These are phyloP conservation scores for Drosophila nr. perissopoda DNA, from an alignment of 2,888 invertebrate species.

Conservation along the genomic window DNA sequence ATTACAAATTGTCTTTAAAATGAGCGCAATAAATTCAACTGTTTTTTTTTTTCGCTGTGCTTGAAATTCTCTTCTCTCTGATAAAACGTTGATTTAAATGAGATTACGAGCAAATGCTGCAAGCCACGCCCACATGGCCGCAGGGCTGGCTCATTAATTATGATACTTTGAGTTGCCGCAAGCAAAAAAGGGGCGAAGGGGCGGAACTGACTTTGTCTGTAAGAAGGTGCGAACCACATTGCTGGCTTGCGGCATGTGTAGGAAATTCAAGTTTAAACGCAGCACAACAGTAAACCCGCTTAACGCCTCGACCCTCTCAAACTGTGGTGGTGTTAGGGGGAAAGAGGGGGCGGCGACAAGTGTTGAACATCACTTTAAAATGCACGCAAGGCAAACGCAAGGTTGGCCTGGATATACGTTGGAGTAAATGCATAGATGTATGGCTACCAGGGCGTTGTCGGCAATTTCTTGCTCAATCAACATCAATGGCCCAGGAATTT, in stretches of 20 bases:
- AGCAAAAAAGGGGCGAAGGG: slow-evolving; percentile 15
- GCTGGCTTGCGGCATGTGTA: slow-evolving; percentile 51
- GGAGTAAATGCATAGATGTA: slow-evolving; percentile 17
- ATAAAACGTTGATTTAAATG: slow-evolving; percentile 41
- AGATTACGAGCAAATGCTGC: slow-evolving; percentile 45
- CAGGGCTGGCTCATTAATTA: slow-evolving; percentile 70
- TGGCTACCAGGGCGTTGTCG: slow-evolving; percentile 65
- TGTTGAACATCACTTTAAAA: slow-evolving; percentile 58
- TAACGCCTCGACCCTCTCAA: slow-evolving; percentile 3
- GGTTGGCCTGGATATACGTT: slow-evolving; percentile 13
- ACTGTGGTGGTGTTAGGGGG: not conserved
- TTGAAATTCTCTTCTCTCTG: not conserved
- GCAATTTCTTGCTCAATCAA: slow-evolving; percentile 81
- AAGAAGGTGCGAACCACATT: slow-evolving; percentile 26
- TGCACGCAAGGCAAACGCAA: slow-evolving; percentile 24
- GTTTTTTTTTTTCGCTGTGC: slow-evolving; percentile 48
- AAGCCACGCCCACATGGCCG: slow-evolving; percentile 42
- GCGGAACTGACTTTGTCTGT: slow-evolving; percentile 2
- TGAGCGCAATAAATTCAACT: slow-evolving; percentile 56
- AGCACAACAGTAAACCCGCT: slow-evolving; percentile 47
- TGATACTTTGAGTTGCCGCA: slow-evolving; percentile 63
- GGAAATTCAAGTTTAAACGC: slow-evolving; percentile 66
- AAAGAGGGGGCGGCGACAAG: slow-evolving; percentile 33
- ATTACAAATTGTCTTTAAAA: slow-evolving; percentile 32
- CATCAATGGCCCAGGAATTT: slow-evolving; percentile 80